These are phyloP conservation scores for Margarornis squamiger DNA, from an alignment of 2,797 vertebrate genomes.

Conservation along the genomic window DNA sequence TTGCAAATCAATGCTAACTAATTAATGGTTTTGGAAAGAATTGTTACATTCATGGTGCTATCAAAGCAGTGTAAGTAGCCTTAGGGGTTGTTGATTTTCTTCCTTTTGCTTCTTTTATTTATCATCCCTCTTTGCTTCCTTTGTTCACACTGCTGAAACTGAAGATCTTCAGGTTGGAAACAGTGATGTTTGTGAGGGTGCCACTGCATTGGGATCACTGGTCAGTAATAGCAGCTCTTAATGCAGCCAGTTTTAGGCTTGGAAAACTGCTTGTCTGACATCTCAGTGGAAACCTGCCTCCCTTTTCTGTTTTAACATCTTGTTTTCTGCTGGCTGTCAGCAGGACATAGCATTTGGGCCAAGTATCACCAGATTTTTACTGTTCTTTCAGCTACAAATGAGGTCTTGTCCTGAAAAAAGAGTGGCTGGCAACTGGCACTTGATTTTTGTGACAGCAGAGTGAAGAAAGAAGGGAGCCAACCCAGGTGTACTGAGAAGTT, in stretches of 20 bases:
- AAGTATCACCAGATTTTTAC: conserved; percentile 40
- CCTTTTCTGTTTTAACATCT: conserved; percentile 1
- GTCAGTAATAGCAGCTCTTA: neutral
- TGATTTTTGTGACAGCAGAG: neutral
- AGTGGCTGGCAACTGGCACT: neutral
- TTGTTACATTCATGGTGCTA: neutral
- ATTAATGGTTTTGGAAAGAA: neutral
- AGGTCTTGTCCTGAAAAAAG: conserved; percentile 41
- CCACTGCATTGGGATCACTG: neutral
- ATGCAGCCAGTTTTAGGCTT: neutral
- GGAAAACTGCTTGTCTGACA: neutral
- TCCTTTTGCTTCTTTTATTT: neutral
- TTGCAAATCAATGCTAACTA: neutral
- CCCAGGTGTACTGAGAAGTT: neutral
- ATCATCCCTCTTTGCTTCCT: neutral
- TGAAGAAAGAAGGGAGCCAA: neutral
- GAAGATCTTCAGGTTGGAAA: neutral
- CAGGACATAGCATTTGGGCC: neutral
- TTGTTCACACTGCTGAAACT: neutral
- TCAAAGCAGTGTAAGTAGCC: neutral
- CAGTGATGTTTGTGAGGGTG: neutral
- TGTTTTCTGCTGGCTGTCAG: conserved; percentile 30
- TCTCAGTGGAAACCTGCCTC: conserved; percentile 26
- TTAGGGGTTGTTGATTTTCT: neutral
- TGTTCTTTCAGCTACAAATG: conserved; percentile 32